Conservation (phyloP, 35 echinoderm and acorn worm genomes). For the Lytechinus variegatus region DNA sequence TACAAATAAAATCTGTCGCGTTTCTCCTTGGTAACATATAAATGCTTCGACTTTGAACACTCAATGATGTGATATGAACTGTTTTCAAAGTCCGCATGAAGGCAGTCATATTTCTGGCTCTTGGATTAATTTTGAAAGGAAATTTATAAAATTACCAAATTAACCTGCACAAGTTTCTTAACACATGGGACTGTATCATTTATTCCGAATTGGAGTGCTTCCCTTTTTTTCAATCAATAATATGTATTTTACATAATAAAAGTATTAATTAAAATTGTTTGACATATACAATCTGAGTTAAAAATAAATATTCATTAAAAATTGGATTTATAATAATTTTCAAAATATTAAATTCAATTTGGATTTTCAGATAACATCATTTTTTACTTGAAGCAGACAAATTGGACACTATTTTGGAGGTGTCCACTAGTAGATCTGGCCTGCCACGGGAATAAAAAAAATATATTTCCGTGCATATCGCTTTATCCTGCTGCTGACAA, state of each 20-base stretch:
- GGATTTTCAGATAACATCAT: too few species aligned
- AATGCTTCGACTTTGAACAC: not conserved
- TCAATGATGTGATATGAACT: not conserved
- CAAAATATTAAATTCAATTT: too few species aligned
- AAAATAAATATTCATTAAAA: too few species aligned
- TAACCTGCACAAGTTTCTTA: not conserved
- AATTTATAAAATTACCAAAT: not conserved
- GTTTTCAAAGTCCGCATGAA: not conserved
- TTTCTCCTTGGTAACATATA: not conserved
- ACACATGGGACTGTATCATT: not conserved
- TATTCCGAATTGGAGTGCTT: too few species aligned
- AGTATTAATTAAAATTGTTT: not conserved
- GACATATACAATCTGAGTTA: too few species aligned
- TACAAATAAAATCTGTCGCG: not conserved
- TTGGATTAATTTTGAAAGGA: not conserved
- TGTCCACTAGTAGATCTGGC: too few species aligned
- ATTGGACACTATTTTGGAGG: too few species aligned
- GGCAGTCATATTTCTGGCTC: not conserved
- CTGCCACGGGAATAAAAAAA: too few species aligned
- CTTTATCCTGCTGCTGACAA: too few species aligned
- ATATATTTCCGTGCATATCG: too few species aligned
- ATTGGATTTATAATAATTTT: too few species aligned
- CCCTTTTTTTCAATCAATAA: not conserved
- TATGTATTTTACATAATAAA: not conserved
- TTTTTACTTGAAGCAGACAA: too few species aligned